Percentiles rank a stretch among this genome's conserved stretches.
These are phyloP conservation scores for Zosterops pallidus DNA, from an alignment of 2,113 vertebrate genomes.

Conservation along the genomic window DNA sequence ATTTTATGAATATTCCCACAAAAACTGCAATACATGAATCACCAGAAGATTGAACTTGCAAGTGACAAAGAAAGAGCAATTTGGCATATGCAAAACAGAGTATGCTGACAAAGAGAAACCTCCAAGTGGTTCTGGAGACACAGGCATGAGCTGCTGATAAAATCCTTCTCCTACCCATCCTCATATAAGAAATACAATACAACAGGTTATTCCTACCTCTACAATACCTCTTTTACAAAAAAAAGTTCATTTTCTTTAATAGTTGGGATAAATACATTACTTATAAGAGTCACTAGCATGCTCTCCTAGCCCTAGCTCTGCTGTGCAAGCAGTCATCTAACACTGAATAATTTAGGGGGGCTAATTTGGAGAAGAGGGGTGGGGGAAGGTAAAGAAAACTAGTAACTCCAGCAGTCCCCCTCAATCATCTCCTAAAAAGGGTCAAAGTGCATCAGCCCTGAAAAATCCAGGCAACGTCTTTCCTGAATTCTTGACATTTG, in stretches of 20 bases:
- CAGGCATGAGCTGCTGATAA: neutral
- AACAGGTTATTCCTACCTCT: conserved; percentile 10
- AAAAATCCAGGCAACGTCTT: conserved; percentile 64
- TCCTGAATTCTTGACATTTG: conserved; percentile 69
- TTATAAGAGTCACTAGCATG: neutral
- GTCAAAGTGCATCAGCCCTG: conserved; percentile 63
- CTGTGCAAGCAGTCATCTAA: neutral
- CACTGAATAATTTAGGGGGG: neutral
- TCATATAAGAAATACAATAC: conserved; percentile 23
- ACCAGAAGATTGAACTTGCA: neutral
- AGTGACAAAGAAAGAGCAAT: neutral
- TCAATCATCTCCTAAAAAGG: conserved; percentile 57
- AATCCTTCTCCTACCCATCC: neutral
- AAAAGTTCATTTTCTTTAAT: neutral
- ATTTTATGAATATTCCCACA: neutral
- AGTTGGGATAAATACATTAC: neutral
- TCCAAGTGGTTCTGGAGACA: neutral
- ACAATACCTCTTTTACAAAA: neutral
- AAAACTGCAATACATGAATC: neutral
- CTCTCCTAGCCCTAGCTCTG: neutral
- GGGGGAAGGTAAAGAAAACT: conserved; percentile 36
- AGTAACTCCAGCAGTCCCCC: conserved; percentile 15
- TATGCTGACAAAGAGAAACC: neutral
- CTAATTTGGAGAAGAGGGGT: neutral
- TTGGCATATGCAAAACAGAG: conserved; percentile 28